Evolutionary conservation across 2,797 vertebrate species (phyloP), one percentile per base, ranked within the genome.

Genomic region (Lagothrix lagotricha): DNA sequence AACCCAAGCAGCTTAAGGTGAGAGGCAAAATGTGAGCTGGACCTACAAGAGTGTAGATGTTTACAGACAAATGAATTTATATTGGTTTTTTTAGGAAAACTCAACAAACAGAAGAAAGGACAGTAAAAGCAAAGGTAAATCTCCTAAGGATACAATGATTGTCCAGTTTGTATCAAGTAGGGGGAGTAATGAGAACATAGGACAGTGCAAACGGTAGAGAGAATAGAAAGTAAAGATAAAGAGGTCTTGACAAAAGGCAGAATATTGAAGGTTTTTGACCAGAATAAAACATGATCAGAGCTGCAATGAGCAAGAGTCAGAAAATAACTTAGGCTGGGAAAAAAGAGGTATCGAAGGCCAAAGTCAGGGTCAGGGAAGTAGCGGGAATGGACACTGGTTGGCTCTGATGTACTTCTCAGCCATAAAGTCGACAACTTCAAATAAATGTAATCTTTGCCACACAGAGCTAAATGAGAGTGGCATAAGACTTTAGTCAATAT

Each of bases 371-470:
- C 90, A 76, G 15, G 61, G 70, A 82, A 82, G 46, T 8, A 80
- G 70, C 54, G 3, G 50, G 28, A 54, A 96, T 41, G 84, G 80
- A 96, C 93, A 92, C 6, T 50, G 90, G 41, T 57, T 58, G 39
- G 11, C 26, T 82, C 4, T 46, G 17, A 64, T 1, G 76, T 33
- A 80, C 41, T 44, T 80, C 67, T 70, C 57, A 44, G 85, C 4
- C 44, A 85, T 36, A 33, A 70, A 87, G 50, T 41, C 90, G 92
- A 73, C 67, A 89, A 52, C 95, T 94, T 94, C 77, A 96, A 97
- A 50, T 90, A 83, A 94, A 92, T n/a, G 58, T 61, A 52, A 95
- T 85, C 92, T 92, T 96, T 85, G 73, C 57, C 67, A 92, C 77
- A 93, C 67, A 96, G 79, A 92, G 24, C 80, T 67, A 86, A 75